phyloP scores from a whole-genome alignment of 2,888 invertebrate genomes.

The Chrysotoxum bicinctum region DNA sequence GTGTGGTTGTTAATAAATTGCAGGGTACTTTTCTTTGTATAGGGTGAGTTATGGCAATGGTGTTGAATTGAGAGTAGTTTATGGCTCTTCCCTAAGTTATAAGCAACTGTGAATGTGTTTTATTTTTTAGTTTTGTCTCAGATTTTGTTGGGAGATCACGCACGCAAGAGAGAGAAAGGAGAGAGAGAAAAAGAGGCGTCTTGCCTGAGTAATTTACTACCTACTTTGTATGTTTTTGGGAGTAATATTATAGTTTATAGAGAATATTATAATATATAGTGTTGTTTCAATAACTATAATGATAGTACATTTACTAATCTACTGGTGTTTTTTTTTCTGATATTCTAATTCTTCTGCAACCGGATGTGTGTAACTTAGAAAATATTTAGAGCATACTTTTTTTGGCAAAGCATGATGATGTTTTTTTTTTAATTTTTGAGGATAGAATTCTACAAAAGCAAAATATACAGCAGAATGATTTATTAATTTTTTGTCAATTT shows the following conservation, averaged over 20 bases:
- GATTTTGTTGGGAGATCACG: slow-evolving; percentile 19
- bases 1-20: slow-evolving; percentile 21
- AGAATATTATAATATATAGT: slow-evolving; percentile 41
- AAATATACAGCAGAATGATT: slow-evolving; percentile 11
- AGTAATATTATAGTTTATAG: slow-evolving; percentile 34
- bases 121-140: slow-evolving; percentile 1
- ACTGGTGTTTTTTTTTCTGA: slow-evolving; percentile 57
- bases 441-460: slow-evolving; percentile 16
- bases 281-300: slow-evolving; percentile 18
- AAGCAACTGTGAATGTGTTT: slow-evolving; percentile 43
- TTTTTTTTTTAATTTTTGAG: slow-evolving; percentile 29
- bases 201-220: slow-evolving; percentile 58
- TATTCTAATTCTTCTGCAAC: slow-evolving; percentile 32
- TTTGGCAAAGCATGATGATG: slow-evolving; percentile 74
- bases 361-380: slow-evolving; percentile 18
- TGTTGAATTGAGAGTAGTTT: slow-evolving; percentile 51
- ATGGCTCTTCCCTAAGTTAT: slow-evolving; percentile 43
- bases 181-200: slow-evolving; percentile 13
- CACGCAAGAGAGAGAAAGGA: slow-evolving; percentile 13
- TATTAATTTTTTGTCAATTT: slow-evolving; percentile 19
- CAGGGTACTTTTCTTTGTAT: slow-evolving; percentile 17
- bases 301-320: slow-evolving; percentile 53
- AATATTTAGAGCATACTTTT: neutral
- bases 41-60: slow-evolving; percentile 58
- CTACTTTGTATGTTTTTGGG: slow-evolving; percentile 41